phyloP scores from a whole-genome alignment of 2,797 vertebrate species.

The Lepus townsendii region DNA sequence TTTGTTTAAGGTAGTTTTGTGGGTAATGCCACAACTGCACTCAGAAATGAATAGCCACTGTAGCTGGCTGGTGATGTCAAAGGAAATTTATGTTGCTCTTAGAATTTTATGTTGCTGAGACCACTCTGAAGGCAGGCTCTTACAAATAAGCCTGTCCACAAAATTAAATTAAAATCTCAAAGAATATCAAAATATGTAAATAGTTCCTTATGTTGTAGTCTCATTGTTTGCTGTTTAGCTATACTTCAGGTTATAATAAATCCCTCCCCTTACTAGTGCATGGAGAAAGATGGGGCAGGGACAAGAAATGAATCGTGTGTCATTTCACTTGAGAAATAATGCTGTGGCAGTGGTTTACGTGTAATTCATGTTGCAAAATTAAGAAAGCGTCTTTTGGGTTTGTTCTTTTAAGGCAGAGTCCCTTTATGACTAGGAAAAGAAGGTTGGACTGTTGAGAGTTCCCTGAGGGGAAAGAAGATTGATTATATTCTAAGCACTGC shows the following conservation, averaged over 20 bases:
- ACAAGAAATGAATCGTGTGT: background rate
- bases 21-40: background rate
- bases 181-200: constrained; percentile 39
- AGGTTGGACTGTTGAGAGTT: constrained; percentile 61
- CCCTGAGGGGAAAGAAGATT: constrained; percentile 74
- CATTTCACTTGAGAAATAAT: constrained; percentile 65
- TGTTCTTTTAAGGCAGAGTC: constrained; percentile 60
- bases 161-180: constrained; percentile 61
- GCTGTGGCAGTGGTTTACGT: constrained; percentile 46
- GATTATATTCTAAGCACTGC: constrained; percentile 79
- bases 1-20: constrained; percentile 31
- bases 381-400: constrained; percentile 59
- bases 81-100: constrained; percentile 7
- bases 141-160: constrained; percentile 33
- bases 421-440: constrained; percentile 66
- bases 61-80: constrained; percentile 18
- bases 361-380: constrained; percentile 61
- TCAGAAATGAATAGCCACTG: constrained; percentile 26
- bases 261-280: constrained; percentile 44
- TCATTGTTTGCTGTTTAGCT: constrained; percentile 57
- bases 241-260: constrained; percentile 23
- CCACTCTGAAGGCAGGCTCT: background rate
- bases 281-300: background rate
- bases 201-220: background rate
- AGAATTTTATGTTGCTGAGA: background rate